Evolutionary conservation across 2,797 vertebrate genomes (phyloP).

Genomic region (Denticeps clupeoides): DNA sequence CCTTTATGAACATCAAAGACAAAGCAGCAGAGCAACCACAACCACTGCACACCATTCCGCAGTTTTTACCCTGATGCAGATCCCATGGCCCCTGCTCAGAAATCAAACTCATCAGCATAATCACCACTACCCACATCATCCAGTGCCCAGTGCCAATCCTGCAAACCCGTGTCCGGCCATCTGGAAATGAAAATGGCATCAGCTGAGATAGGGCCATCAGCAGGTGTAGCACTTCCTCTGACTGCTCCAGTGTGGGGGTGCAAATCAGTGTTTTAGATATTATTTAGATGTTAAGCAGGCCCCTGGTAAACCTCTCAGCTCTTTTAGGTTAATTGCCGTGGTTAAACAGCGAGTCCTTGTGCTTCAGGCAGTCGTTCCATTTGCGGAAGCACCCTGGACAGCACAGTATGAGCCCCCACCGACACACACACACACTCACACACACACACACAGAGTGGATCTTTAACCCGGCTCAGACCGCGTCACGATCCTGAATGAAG

Average conservation of each 20-base stretch:
- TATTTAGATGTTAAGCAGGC: too few relatives aligned
- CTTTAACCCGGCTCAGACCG: slow-evolving; percentile 23
- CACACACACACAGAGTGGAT: too few relatives aligned
- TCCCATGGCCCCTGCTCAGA: slow-evolving; percentile 69
- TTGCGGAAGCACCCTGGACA: background rate
- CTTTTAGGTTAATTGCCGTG: background rate
- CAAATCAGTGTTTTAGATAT: too few relatives aligned
- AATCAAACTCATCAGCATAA: slow-evolving; percentile 84
- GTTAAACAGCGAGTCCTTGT: background rate
- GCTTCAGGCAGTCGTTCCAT: background rate
- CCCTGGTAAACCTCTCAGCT: background rate
- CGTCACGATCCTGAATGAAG: slow-evolving; percentile 16
- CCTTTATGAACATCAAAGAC: background rate
- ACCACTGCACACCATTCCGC: slow-evolving; percentile 39
- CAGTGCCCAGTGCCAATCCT: slow-evolving; percentile 92
- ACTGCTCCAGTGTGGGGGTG: too few relatives aligned
- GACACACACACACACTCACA: too few relatives aligned
- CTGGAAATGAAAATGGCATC: slow-evolving; percentile 75
- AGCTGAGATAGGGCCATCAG: slow-evolving; percentile 6
- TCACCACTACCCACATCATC: slow-evolving; percentile 88
- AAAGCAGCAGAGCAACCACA: background rate
- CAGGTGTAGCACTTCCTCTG: too few relatives aligned
- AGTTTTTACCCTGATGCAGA: slow-evolving; percentile 42
- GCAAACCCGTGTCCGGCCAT: slow-evolving; percentile 81
- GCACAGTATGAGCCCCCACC: too few relatives aligned